Percentiles rank a stretch among this genome's conserved stretches.
Evolutionary conservation across 1,140 invertebrate genomes (phyloP).

Genomic region (Ridgeia piscesae): DNA sequence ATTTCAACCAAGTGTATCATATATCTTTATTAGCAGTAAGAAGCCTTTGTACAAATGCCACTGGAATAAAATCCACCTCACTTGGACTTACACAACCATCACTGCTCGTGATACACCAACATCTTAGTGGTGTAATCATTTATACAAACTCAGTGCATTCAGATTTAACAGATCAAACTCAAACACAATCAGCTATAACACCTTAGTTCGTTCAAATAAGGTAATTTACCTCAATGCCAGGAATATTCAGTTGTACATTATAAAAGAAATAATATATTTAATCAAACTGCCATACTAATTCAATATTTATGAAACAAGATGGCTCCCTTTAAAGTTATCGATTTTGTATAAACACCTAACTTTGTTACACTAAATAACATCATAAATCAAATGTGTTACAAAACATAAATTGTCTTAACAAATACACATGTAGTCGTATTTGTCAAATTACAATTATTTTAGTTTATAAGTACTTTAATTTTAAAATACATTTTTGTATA

Average conservation of each 20-base stretch:
- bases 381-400: background rate
- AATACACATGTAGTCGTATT: background rate
- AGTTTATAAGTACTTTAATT: too few species aligned
- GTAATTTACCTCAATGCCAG: background rate
- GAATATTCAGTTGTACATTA: background rate
- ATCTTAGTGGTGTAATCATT: background rate
- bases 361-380: too few species aligned
- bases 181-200: background rate
- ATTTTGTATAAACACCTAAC: background rate
- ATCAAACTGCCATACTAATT: background rate
- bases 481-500: too few species aligned
- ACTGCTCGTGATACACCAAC: background rate
- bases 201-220: background rate
- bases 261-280: background rate
- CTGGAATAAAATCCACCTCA: background rate
- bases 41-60: background rate
- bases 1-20: background rate
- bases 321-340: background rate
- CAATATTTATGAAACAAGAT: background rate
- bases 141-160: too few species aligned
- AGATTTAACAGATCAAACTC: background rate
- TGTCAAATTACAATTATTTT: background rate
- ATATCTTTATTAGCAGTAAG: background rate
- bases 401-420: background rate
- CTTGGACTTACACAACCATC: background rate